Evolutionary conservation across 2,797 vertebrate genomes (phyloP).

Genomic region (Onychomys torridus): DNA sequence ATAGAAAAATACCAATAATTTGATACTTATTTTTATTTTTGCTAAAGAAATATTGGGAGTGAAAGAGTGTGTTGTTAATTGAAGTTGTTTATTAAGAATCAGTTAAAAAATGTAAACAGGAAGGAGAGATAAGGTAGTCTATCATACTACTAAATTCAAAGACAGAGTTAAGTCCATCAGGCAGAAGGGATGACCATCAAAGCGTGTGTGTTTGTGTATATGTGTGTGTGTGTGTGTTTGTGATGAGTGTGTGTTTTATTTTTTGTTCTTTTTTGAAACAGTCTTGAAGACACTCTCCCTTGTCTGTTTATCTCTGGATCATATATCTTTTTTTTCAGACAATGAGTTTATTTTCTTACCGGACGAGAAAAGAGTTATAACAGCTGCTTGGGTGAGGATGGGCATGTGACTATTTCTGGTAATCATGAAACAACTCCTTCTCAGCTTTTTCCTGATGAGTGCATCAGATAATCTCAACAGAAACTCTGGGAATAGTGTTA

Average conservation of each 20-base stretch:
- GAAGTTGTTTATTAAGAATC: neutral
- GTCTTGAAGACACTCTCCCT: neutral
- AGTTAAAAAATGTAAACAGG: neutral
- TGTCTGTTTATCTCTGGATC: neutral
- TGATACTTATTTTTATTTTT: neutral
- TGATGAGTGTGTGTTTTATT: neutral
- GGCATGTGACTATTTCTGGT: neutral
- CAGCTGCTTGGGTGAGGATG: neutral
- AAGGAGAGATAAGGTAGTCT: neutral
- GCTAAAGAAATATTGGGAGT: neutral
- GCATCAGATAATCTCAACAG: neutral
- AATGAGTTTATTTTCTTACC: neutral
- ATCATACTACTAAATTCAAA: neutral
- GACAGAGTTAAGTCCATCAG: neutral
- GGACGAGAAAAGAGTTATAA: neutral
- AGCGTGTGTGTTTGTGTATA: neutral
- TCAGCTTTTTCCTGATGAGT: neutral
- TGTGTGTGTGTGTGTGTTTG: neutral
- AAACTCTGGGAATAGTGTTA: neutral
- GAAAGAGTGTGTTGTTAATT: neutral
- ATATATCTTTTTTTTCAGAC: neutral
- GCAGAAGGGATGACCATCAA: neutral
- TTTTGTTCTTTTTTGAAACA: neutral
- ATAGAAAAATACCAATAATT: neutral
- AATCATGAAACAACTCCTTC: neutral